Conservation (phyloP, 2,113 vertebrate species). For the Plectropomus leopardus region DNA sequence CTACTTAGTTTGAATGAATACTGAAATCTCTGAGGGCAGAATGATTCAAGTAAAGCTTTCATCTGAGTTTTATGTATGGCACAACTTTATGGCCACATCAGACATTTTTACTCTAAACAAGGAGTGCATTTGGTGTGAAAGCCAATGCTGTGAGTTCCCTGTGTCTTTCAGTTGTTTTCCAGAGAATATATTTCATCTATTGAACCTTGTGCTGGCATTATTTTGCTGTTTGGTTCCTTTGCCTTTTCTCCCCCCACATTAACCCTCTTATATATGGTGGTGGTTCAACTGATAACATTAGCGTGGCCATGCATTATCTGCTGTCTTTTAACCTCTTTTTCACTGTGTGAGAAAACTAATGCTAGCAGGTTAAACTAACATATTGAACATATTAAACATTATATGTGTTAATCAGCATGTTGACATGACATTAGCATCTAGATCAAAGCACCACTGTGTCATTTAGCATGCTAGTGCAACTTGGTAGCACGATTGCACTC, state of each 20-base stretch:
- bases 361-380: neutral
- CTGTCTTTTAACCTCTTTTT: neutral
- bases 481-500: neutral
- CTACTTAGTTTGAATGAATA: neutral
- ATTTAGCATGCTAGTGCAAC: neutral
- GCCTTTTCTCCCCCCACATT: neutral
- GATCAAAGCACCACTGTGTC: neutral
- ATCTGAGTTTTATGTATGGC: neutral
- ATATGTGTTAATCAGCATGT: neutral
- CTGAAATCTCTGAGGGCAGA: neutral
- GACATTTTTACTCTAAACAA: constrained; percentile 31
- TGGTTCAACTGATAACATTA: constrained; percentile 12
- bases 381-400: neutral
- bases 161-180: constrained; percentile 1
- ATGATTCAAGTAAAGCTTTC: neutral
- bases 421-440: neutral
- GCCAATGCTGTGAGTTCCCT: neutral
- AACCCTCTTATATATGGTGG: constrained; percentile 4
- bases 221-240: constrained; percentile 3
- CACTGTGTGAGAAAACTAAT: no score
- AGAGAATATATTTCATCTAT: neutral
- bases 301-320: constrained; percentile 13
- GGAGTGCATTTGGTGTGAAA: neutral
- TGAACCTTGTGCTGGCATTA: neutral
- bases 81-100: constrained; percentile 32